Percentiles rank a stretch among this genome's conserved stretches.
phyloP scores from a whole-genome alignment of 2,797 vertebrate genomes.

The Sphaeramia orbicularis region DNA sequence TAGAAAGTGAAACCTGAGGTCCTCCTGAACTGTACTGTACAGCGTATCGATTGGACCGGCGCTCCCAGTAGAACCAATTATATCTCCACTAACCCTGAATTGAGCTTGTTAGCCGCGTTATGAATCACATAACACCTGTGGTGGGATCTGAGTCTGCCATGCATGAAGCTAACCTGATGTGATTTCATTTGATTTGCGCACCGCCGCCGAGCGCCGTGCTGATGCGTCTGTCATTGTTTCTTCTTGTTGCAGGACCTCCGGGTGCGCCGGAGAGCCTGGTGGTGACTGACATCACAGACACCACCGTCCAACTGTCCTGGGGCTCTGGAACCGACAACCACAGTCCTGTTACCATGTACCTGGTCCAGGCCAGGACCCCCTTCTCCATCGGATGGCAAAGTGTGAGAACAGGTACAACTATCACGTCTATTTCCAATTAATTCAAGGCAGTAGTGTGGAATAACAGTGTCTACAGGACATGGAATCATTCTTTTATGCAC shows the following conservation, averaged over 20 bases:
- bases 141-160: conserved; percentile 36
- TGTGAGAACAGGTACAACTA: conserved; percentile 83
- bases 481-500: not conserved
- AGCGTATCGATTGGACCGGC: conserved; percentile 50
- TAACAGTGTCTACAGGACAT: not conserved
- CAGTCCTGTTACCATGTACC: conserved; percentile 90
- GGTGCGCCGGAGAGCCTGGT: conserved; percentile 87
- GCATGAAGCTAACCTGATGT: conserved; percentile 27
- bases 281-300: conserved; percentile 88
- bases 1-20: not conserved
- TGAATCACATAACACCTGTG: conserved; percentile 47
- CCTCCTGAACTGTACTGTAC: conserved; percentile 30
- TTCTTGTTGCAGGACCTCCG: conserved; percentile 84
- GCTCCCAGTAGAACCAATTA: conserved; percentile 47
- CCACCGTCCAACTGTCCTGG: conserved; percentile 89
- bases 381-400: conserved; percentile 93
- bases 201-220: conserved; percentile 28
- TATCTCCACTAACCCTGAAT: conserved; percentile 45
- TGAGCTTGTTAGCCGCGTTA: conserved; percentile 49
- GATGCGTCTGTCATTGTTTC: conserved; percentile 51
- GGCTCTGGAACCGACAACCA: conserved; percentile 88
- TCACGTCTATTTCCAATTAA: not conserved
- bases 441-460: not conserved
- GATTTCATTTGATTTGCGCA: conserved; percentile 41
- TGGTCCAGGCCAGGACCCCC: conserved; percentile 86